Evolutionary conservation across 2,888 invertebrate genomes (phyloP).

Genomic region (Tupiocoris notatus): DNA sequence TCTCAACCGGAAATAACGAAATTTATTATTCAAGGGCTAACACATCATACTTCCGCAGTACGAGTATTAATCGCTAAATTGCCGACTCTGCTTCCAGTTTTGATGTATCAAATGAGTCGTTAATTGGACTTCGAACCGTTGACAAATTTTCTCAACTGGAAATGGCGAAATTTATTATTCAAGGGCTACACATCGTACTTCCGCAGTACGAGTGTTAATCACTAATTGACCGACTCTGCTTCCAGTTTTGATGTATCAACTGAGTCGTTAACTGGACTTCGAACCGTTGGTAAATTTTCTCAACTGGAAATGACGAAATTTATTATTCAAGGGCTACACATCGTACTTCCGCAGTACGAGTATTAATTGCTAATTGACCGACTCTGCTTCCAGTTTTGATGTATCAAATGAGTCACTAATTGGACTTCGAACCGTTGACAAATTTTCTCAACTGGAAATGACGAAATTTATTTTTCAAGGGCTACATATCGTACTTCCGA

Average conservation of each 20-base stretch:
- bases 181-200: too few relatives aligned
- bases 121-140: slow-evolving; percentile 21
- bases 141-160: too few relatives aligned
- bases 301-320: not conserved
- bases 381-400: not conserved
- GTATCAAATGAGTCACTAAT: slow-evolving; percentile 22
- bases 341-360: too few relatives aligned
- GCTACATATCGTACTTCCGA: too few relatives aligned
- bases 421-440: slow-evolving; percentile 24
- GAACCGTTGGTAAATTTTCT: slow-evolving; percentile 13
- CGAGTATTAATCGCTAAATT: too few relatives aligned
- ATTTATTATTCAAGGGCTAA: not conserved
- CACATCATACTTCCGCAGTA: too few relatives aligned
- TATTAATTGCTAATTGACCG: too few relatives aligned
- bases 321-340: not conserved
- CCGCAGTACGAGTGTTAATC: too few relatives aligned
- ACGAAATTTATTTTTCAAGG: not conserved
- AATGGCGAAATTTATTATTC: too few relatives aligned
- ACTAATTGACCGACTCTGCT: not conserved
- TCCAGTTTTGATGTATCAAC: not conserved
- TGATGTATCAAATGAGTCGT: slow-evolving; percentile 2
- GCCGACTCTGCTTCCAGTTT: not conserved
- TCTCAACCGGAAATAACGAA: not conserved
- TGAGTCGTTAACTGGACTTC: slow-evolving; percentile 29
- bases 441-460: not conserved